Base-by-base conservation (phyloP, 2,113 vertebrate species). In the Brachionichthys hirsutus region DNA sequence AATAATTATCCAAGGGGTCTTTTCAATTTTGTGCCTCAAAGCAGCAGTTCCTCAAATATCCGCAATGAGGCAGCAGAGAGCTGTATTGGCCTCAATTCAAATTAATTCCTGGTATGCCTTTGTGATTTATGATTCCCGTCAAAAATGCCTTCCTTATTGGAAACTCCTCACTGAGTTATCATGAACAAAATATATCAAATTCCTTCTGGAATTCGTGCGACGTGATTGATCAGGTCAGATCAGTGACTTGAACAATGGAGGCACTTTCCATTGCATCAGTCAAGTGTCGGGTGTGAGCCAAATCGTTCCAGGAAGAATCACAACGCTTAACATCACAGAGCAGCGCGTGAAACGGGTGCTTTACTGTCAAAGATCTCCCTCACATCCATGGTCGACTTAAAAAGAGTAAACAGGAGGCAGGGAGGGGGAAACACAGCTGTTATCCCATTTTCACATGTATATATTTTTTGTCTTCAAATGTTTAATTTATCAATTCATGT, bases 221-320 rank as follows among this genome's bases (percentile, higher is more conserved):
- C n/a, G n/a, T n/a, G n/a, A 43, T 66, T 50, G 79, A 70, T 70
- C 68, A 47, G 55, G 51, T 60, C 57, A 42, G 73, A 62, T 49
- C 24, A 58, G 52, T 48, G 16, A 9, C 72, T 80, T 56, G 56
- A 66, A 66, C 63, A 63, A 45, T 46, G n/a, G 43, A 38, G 52
- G 9, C 6, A 24, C 50, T 82, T 85, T 82, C 76, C 78, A 83
- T 83, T 77, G 71, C 78, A 75, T 78, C 78, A 79, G 56, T 2
- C 14, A 34, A 67, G 54, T 0, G n/a, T 38, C 46, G 6, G 15
- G 15, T 9, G 42, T 4, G 34, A 67, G 60, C 73, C 75, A 80
- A 50, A 51, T 22, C 45, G 40, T 83, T 86, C 66, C 73, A 73
- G 70, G 66, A 81, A 84, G 40, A 65, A 30, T 22, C 18, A 49